Evolutionary conservation across 2,888 invertebrate genomes (phyloP), one percentile per base, ranked within the genome.

Genomic region (Lottia gigantea): DNA sequence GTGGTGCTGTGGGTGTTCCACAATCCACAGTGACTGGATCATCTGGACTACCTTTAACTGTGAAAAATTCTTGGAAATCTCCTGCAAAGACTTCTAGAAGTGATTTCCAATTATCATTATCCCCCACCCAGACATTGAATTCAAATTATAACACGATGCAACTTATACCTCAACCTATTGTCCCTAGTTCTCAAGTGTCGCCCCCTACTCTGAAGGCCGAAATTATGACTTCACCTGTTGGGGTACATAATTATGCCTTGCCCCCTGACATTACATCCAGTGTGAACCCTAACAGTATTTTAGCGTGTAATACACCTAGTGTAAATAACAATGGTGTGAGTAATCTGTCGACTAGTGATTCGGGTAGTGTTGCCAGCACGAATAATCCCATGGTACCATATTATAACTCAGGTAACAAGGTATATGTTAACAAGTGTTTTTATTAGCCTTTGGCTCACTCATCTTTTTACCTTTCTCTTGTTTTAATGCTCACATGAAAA

Each of bases 151-250:
- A 80, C 70, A 69, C 71, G 14, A 62, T 78, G 61, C 81, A 82
- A 71, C 74, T 82, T 25, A 74, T 82, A 46, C 82, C 81, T 26
- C 81, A 81, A 66, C 80, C 82, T 8, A 81, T 80, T 16, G 80
- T 80, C 66, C 79, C 81, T 11, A 80, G 79, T 55, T 78, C 81
- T 61, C 79, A 78, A 65, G 73, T 78, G 46, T 74, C 73, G 23
- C 63, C 75, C 14, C 67, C 75, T 19, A 26, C 68, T 46, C 67
- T 46, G 40, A 16, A 26, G 23, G 23, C 25, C 6, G 55, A 61
- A 7, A 23, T 45, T 31, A n/a, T 61, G 40, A 65, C 46, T 25
- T 40, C 61, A n/a, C 61, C 67, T 47, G 67, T 65, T 63, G 71
- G 74, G 23, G 62, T 76, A 2, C 74, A 71, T 64, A 75, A 68